Conservation (phyloP, 2,888 invertebrate species). For the Andrena bicolor region DNA sequence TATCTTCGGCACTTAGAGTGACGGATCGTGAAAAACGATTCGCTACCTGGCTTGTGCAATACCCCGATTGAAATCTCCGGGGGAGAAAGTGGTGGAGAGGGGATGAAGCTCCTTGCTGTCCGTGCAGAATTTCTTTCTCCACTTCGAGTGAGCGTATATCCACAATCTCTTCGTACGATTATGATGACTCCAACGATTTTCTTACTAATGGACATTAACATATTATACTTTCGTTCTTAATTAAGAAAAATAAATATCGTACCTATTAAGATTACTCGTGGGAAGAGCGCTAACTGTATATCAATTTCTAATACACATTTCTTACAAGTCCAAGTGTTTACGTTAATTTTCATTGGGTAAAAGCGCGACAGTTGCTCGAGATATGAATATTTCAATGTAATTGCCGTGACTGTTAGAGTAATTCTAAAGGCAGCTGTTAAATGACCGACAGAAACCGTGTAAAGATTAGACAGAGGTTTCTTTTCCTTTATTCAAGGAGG, state of each 20-base stretch:
- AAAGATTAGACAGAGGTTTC: conserved; percentile 64
- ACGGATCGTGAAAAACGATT: conserved; percentile 37
- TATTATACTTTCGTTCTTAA: background rate
- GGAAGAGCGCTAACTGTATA: background rate
- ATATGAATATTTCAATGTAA: conserved; percentile 13
- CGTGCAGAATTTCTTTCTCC: conserved; percentile 28
- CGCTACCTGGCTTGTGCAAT: conserved; percentile 33
- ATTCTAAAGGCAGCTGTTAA: conserved; percentile 48
- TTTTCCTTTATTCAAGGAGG: conserved; percentile 67
- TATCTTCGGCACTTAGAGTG: background rate
- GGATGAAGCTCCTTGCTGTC: conserved; percentile 12
- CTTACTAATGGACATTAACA: background rate
- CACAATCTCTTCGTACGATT: too few species aligned
- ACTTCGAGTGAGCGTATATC: conserved; percentile 3
- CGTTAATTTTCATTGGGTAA: background rate
- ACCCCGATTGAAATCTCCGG: conserved; percentile 21
- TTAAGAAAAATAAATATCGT: background rate
- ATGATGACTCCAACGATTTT: background rate
- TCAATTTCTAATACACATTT: background rate
- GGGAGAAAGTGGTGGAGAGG: conserved; percentile 35
- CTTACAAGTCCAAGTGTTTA: background rate
- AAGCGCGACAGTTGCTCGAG: background rate
- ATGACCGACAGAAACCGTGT: conserved; percentile 51
- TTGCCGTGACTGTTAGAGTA: conserved; percentile 32
- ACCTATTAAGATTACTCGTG: background rate